Percentiles rank a stretch among this genome's conserved stretches.
These are phyloP conservation scores for Subanguina moxae DNA, from an alignment of 1,140 invertebrate genomes.

Conservation along the genomic window DNA sequence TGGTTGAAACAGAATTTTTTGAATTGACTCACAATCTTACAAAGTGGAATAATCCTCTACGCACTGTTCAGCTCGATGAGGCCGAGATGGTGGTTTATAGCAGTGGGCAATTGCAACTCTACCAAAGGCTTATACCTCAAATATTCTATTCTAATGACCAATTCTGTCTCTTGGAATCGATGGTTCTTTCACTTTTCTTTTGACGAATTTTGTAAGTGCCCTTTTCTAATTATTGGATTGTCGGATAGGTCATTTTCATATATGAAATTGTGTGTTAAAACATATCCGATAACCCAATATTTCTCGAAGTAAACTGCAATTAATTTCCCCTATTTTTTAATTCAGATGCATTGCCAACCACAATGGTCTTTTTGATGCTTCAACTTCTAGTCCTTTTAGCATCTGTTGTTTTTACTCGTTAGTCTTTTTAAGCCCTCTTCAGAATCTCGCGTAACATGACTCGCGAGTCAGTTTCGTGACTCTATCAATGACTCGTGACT, in stretches of 20 bases:
- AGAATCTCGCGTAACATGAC: too few relatives aligned
- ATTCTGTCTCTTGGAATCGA: slow-evolving; percentile 71
- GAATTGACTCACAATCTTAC: too few relatives aligned
- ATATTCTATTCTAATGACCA: slow-evolving; percentile 75
- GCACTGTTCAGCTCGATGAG: slow-evolving; percentile 50
- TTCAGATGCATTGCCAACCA: slow-evolving; percentile 71
- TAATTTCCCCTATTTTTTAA: background rate
- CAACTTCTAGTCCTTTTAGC: slow-evolving; percentile 17
- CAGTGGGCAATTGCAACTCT: slow-evolving; percentile 54
- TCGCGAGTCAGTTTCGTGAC: too few relatives aligned
- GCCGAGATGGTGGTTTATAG: slow-evolving; percentile 60
- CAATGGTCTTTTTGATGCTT: slow-evolving; percentile 66
- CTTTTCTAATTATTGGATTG: too few relatives aligned
- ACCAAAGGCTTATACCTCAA: slow-evolving; percentile 63
- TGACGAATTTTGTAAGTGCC: slow-evolving; percentile 86
- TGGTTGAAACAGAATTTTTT: too few relatives aligned
- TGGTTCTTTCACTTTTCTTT: slow-evolving; percentile 83
- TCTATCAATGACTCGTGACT: too few relatives aligned
- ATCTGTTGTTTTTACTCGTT: background rate
- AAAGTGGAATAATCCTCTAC: background rate
- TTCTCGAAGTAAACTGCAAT: too few relatives aligned
- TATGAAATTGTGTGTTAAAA: slow-evolving; percentile 1
- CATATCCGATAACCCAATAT: too few relatives aligned
- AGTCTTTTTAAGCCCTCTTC: too few relatives aligned
- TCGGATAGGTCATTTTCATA: slow-evolving; percentile 4